These are phyloP conservation scores for Aplidium turbinatum DNA, from an alignment of 23 tunicate genomes.

Conservation along the genomic window DNA sequence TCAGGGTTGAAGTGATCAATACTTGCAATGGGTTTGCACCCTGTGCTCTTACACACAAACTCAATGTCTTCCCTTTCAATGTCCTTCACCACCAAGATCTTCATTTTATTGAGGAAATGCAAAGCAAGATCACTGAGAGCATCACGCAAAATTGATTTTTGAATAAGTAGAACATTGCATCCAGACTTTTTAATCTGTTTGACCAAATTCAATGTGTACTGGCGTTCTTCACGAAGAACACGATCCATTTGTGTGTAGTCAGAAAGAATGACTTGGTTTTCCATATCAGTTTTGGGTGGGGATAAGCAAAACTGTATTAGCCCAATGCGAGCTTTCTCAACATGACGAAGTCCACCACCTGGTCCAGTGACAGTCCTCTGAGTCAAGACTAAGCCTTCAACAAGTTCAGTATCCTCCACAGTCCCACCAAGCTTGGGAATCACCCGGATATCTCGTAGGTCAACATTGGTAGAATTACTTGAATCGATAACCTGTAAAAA, in stretches of 20 bases:
- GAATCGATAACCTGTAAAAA: constrained; percentile 76
- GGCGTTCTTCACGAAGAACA: constrained; percentile 92
- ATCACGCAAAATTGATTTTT: constrained; percentile 94
- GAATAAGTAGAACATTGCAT: constrained; percentile 91
- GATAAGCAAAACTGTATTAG: constrained; percentile 94
- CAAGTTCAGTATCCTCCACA: constrained; percentile 88
- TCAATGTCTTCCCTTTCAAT: constrained; percentile 93
- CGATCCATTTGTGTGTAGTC: constrained; percentile 99
- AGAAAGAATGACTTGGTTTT: constrained; percentile 85
- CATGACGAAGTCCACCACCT: constrained; percentile 72
- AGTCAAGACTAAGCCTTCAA: constrained; percentile 84
- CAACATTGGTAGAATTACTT: constrained; percentile 59
- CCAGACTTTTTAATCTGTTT: constrained; percentile 97
- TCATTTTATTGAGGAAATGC: constrained; percentile 95
- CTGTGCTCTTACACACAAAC: constrained; percentile 94
- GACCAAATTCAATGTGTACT: constrained; percentile 93
- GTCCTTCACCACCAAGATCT: constrained; percentile 94
- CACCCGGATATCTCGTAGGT: constrained; percentile 80
- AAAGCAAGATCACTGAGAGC: constrained; percentile 94
- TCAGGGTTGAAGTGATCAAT: constrained; percentile 94
- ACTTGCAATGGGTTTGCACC: constrained; percentile 96
- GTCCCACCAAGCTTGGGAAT: constrained; percentile 98
- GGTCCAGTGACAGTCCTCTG: constrained; percentile 89
- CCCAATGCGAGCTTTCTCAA: constrained; percentile 94
- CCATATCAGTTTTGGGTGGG: constrained; percentile 99